Percentiles rank a stretch among this genome's conserved stretches.
Conservation (phyloP, 1,140 invertebrate genomes). For the Dendroctonus ponderosae region DNA sequence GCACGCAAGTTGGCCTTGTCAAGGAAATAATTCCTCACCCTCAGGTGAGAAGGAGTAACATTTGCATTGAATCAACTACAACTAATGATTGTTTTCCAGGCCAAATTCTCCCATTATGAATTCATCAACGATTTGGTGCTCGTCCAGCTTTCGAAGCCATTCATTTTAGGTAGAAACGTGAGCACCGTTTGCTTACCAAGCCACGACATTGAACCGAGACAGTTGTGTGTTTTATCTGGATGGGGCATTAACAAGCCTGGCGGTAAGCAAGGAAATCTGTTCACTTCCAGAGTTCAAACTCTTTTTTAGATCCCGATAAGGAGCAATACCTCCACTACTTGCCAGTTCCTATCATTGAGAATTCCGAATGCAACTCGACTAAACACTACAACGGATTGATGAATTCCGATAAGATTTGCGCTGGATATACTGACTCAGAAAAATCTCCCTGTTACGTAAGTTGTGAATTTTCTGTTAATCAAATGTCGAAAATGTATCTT, state of each 20-base stretch:
- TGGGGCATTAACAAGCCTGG: constrained; percentile 58
- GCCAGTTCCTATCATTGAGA: constrained; percentile 57
- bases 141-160: constrained; percentile 55
- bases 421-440: constrained; percentile 57
- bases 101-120: constrained; percentile 61
- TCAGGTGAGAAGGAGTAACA: constrained; percentile 38
- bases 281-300: background rate
- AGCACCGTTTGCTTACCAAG: constrained; percentile 60
- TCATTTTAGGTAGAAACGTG: constrained; percentile 56
- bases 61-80: background rate
- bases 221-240: constrained; percentile 61
- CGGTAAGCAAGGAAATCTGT: constrained; percentile 37
- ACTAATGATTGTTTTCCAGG: constrained; percentile 47
- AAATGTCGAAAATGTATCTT: no score
- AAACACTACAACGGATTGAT: constrained; percentile 61
- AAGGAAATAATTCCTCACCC: constrained; percentile 58
- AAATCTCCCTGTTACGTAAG: constrained; percentile 62
- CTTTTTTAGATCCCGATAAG: constrained; percentile 52
- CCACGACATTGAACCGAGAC: constrained; percentile 54
- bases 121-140: constrained; percentile 61
- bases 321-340: constrained; percentile 59
- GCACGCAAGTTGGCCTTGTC: constrained; percentile 47
- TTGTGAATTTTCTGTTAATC: no score
- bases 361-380: constrained; percentile 60
- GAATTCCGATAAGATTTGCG: constrained; percentile 58